Evolutionary conservation across 2,797 vertebrate genomes (phyloP), one percentile per base, ranked within the genome.

Genomic region (Leptodactylus fallax): DNA sequence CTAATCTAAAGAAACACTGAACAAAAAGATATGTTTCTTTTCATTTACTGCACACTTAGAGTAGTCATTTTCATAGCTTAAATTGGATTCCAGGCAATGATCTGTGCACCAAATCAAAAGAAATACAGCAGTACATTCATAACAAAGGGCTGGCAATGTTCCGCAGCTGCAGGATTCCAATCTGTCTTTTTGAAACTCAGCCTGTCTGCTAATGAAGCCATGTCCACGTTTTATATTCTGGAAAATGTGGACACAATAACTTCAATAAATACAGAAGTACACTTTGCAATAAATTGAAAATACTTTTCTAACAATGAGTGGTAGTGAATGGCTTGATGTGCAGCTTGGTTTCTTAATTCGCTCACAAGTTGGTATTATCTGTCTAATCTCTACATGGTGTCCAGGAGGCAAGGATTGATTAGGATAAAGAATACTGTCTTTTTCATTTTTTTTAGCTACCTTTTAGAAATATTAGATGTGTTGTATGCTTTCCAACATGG

Each of bases 101-200:
- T 88, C 83, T 79, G 87, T 86, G 88, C 61, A 86, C 79, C 80
- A 89, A 86, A 89, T 89, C 88, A 89, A 89, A 89, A 83, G 84
- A 86, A 86, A 86, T 86, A 49, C 80, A 71, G 84, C 88, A 86
- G 63, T 83, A 71, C 88, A 89, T 89, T 61, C 85, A 89, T 89
- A 89, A 89, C 85, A 90, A 90, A 90, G 76, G 85, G 47, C 78
- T 65, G 78, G 81, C 76, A 77, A 69, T 82, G 87, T 82, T 83
- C 78, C n/a, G 53, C 72, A 83, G 77, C 72, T 79, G 79, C 86
- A 77, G 83, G 79, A 83, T 81, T 82, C 86, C 77, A 85, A 77
- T 82, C 67, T 63, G 49, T 67, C 67, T 74, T 78, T 82, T 86
- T 72, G 60, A 82, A 82, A 76, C 23, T 21, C 58, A 79, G 72